Evolutionary conservation across 2,797 vertebrate genomes (phyloP).

Genomic region (Clarias laeviceps): DNA sequence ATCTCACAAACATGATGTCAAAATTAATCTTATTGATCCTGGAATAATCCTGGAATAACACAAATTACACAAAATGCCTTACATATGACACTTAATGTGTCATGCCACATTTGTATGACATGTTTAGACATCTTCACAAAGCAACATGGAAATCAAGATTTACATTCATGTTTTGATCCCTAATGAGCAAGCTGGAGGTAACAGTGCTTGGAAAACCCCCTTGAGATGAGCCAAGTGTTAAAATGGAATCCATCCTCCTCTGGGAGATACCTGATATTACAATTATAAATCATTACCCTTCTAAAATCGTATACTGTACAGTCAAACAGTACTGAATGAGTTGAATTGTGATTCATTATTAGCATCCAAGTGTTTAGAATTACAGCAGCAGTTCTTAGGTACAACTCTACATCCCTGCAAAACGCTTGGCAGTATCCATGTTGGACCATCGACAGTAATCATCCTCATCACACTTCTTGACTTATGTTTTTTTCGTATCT

Average conservation of each 20-base stretch:
- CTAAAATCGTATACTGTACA: neutral
- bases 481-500: neutral
- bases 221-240: neutral
- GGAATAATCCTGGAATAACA: too few species aligned
- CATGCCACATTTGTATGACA: neutral
- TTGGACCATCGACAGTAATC: conserved; percentile 5
- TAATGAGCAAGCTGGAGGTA: neutral
- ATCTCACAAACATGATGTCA: too few species aligned
- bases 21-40: too few species aligned
- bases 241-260: neutral
- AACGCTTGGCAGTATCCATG: neutral
- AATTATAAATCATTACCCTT: conserved; percentile 1
- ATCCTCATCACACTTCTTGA: neutral
- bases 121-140: neutral
- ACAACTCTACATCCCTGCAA: neutral
- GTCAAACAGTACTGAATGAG: neutral
- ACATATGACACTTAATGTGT: too few species aligned
- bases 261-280: neutral
- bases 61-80: too few species aligned
- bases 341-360: neutral
- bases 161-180: neutral
- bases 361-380: neutral
- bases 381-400: neutral
- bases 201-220: neutral
- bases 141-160: neutral